These are phyloP conservation scores for Thunnus thynnus DNA, from an alignment of 2,113 vertebrate species.

Conservation along the genomic window DNA sequence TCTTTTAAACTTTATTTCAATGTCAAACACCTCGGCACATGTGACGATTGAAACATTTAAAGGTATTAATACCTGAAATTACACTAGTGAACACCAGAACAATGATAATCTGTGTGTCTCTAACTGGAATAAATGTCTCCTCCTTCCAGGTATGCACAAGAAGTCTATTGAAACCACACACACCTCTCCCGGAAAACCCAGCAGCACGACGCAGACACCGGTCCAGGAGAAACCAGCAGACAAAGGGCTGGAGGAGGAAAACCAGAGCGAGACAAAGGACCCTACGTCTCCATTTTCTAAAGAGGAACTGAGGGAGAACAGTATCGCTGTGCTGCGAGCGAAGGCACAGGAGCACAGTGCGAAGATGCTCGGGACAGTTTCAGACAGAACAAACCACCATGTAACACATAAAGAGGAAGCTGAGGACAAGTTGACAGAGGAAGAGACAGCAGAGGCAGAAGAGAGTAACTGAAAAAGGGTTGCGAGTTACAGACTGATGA, in stretches of 20 bases:
- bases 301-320: slow-evolving; percentile 98
- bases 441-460: slow-evolving; percentile 68
- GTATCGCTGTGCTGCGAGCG: slow-evolving; percentile 95
- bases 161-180: slow-evolving; percentile 94
- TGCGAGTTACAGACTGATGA: slow-evolving; percentile 5
- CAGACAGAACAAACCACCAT: slow-evolving; percentile 70
- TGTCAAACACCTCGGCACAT: background rate
- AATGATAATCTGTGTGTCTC: too few relatives aligned
- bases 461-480: slow-evolving; percentile 39
- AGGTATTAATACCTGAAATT: too few relatives aligned
- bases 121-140: slow-evolving; percentile 87
- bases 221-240: slow-evolving; percentile 87
- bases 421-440: slow-evolving; percentile 74
- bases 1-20: background rate
- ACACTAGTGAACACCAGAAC: too few relatives aligned
- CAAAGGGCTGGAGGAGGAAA: slow-evolving; percentile 83
- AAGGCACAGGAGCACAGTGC: slow-evolving; percentile 98
- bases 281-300: slow-evolving; percentile 88
- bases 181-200: slow-evolving; percentile 86
- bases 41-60: background rate
- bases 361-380: slow-evolving; percentile 92
- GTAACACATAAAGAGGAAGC: slow-evolving; percentile 78
- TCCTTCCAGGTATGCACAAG: slow-evolving; percentile 99
- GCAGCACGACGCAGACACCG: slow-evolving; percentile 83
- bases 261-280: slow-evolving; percentile 73